Conservation (phyloP, 2,888 invertebrate genomes). For the Phortica magna region DNA sequence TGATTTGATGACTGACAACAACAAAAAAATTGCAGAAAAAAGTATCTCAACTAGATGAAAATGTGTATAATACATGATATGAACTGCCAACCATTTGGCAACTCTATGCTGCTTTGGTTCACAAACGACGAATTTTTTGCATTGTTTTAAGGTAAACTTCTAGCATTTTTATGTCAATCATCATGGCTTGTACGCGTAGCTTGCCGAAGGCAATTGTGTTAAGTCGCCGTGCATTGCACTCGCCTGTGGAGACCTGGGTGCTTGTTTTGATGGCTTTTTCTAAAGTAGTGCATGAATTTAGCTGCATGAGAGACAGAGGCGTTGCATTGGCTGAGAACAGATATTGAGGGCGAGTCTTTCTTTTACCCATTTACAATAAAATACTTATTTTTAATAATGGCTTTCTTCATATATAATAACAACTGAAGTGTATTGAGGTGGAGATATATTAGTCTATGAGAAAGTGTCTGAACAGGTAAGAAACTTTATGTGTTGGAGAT, state of each 20-base stretch:
- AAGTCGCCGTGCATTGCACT: neutral
- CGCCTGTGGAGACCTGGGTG: neutral
- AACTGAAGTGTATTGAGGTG: no score
- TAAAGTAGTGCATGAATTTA: no score
- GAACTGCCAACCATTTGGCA: slow-evolving; percentile 16
- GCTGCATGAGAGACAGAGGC: no score
- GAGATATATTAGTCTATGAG: no score
- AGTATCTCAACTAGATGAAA: neutral
- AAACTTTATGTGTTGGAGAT: no score
- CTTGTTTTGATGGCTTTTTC: neutral
- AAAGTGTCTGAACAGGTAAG: no score
- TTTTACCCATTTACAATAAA: no score
- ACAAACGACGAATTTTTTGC: slow-evolving; percentile 60
- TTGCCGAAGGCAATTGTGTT: neutral
- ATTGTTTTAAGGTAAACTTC: slow-evolving; percentile 77
- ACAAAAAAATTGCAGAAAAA: neutral
- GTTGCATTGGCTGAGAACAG: no score
- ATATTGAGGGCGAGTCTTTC: no score
- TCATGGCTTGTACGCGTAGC: slow-evolving; percentile 14
- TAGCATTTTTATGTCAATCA: slow-evolving; percentile 76
- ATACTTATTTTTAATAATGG: no score
- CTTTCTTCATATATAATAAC: no score
- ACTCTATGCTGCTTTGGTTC: neutral
- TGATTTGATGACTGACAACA: no score
- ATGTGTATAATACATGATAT: slow-evolving; percentile 5